A percentile compares a stretch with the other conserved stretches of the same genome.
Conservation (phyloP, 2,797 vertebrate genomes). For the Rhinatrema bivittatum region DNA sequence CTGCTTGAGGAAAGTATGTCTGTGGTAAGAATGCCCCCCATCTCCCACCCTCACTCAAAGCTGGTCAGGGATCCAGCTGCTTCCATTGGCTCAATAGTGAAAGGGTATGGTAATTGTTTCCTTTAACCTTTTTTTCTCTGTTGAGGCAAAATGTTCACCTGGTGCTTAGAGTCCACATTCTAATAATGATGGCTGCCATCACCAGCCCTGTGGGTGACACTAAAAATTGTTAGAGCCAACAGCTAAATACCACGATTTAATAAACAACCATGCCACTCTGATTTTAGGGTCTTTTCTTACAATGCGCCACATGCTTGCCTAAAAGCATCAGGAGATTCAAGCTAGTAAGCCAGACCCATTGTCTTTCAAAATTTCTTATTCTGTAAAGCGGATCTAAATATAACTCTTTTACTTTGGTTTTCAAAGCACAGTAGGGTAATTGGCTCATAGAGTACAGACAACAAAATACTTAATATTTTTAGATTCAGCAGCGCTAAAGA, state of each 20-base stretch:
- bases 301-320: conserved; percentile 60
- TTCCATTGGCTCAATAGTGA: conserved; percentile 59
- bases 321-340: conserved; percentile 58
- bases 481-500: conserved; percentile 55
- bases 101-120: conserved; percentile 64
- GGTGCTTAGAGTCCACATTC: conserved; percentile 64
- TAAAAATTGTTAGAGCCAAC: conserved; percentile 45
- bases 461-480: conserved; percentile 67
- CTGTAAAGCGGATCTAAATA: conserved; percentile 66
- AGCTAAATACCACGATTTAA: conserved; percentile 58
- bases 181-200: conserved; percentile 68
- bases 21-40: conserved; percentile 31
- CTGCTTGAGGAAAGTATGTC: conserved; percentile 41
- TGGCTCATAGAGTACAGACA: conserved; percentile 52
- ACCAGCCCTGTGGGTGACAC: conserved; percentile 62
- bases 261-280: conserved; percentile 68
- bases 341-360: conserved; percentile 59
- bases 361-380: conserved; percentile 70
- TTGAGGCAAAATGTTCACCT: conserved; percentile 61
- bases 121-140: conserved; percentile 63
- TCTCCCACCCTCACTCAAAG: conserved; percentile 33
- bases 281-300: conserved; percentile 66
- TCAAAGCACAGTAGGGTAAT: conserved; percentile 63
- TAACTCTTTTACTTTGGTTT: conserved; percentile 64
- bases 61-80: conserved; percentile 55